Evolutionary conservation across 1,140 invertebrate species (phyloP).

Genomic region (Drosophila willistoni): DNA sequence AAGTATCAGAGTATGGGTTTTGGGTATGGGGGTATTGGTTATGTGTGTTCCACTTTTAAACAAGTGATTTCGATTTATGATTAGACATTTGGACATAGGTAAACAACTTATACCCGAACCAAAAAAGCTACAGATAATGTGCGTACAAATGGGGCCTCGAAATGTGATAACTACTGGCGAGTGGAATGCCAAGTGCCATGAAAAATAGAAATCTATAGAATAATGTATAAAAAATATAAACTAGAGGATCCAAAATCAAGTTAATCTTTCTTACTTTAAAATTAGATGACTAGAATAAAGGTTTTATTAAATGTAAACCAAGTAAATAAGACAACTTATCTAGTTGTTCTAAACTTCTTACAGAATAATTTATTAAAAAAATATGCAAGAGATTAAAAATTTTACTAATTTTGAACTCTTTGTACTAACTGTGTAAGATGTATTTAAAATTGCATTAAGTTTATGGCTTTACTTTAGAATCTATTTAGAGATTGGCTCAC

Average conservation of each 20-base stretch:
- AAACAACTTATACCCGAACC: slow-evolving; percentile 58
- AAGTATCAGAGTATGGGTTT: neutral
- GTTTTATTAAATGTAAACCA: too few species aligned
- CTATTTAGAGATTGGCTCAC: too few species aligned
- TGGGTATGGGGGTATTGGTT: slow-evolving; percentile 2
- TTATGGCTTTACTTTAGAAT: too few species aligned
- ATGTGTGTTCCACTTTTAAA: slow-evolving; percentile 62
- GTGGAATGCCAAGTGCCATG: neutral
- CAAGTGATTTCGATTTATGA: slow-evolving; percentile 75
- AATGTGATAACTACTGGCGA: slow-evolving; percentile 7
- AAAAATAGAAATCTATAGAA: neutral
- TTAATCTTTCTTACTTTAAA: too few species aligned
- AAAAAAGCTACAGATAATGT: slow-evolving; percentile 42
- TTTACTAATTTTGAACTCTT: too few species aligned
- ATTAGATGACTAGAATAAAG: too few species aligned
- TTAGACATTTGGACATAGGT: slow-evolving; percentile 69
- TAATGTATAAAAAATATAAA: neutral
- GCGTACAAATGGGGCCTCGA: slow-evolving; percentile 29
- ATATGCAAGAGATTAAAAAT: too few species aligned
- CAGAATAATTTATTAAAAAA: too few species aligned
- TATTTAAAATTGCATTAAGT: too few species aligned
- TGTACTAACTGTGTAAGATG: too few species aligned
- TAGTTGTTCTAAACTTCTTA: too few species aligned
- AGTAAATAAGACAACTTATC: too few species aligned
- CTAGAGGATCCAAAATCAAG: neutral